Percentiles rank a stretch among this genome's conserved stretches.
Evolutionary conservation across 1,140 invertebrate species (phyloP).

Genomic region (Planococcus citri): DNA sequence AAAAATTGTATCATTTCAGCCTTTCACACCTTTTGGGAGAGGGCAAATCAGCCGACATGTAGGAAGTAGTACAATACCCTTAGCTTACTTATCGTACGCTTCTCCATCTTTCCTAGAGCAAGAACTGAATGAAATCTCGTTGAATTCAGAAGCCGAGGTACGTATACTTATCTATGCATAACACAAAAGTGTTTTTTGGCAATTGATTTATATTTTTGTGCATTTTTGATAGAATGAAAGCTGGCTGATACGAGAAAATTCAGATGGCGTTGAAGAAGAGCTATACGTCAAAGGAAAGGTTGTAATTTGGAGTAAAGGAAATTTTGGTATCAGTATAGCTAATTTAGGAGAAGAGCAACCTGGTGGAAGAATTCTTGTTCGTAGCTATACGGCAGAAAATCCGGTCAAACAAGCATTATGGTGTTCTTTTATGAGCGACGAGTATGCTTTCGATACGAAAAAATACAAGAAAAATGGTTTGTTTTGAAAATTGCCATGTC

Average conservation of each 20-base stretch:
- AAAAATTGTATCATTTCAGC: constrained; percentile 43
- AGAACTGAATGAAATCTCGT: constrained; percentile 57
- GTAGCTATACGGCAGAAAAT: constrained; percentile 65
- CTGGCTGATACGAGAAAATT: constrained; percentile 29
- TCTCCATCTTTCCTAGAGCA: constrained; percentile 48
- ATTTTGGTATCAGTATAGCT: constrained; percentile 22
- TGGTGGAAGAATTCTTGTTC: constrained; percentile 38
- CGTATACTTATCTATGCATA: neutral
- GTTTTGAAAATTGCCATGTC: neutral
- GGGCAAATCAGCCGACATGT: constrained; percentile 66
- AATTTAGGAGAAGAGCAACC: constrained; percentile 28
- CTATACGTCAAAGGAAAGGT: constrained; percentile 73
- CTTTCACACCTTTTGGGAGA: constrained; percentile 74
- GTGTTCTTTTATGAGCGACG: constrained; percentile 26
- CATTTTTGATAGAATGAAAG: constrained; percentile 30
- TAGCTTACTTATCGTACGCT: constrained; percentile 35
- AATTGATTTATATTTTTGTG: neutral
- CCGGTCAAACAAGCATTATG: constrained; percentile 71
- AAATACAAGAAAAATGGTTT: neutral
- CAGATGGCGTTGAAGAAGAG: constrained; percentile 57
- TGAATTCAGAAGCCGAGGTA: constrained; percentile 36
- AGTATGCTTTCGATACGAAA: neutral
- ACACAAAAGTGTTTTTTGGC: neutral
- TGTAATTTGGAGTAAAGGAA: constrained; percentile 50
- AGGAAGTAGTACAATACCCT: constrained; percentile 38